Evolutionary conservation across 2,888 invertebrate species (phyloP).

Genomic region (Girardia tigrina): DNA sequence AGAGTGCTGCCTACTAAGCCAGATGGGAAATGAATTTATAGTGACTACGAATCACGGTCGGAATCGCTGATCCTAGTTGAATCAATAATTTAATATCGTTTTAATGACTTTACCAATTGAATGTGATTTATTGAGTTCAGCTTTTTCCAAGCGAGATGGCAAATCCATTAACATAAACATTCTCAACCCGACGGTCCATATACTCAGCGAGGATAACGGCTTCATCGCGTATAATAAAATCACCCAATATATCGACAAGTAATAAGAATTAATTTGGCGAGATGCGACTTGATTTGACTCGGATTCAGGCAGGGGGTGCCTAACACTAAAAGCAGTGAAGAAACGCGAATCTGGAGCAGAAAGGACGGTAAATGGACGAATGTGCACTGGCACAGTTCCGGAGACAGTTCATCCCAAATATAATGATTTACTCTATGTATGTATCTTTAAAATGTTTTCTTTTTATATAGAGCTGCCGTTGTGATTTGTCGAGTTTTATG

Average conservation of each 20-base stretch:
- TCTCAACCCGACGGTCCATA: slow-evolving; percentile 89
- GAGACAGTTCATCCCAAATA: not conserved
- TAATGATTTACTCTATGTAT: not conserved
- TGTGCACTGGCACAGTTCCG: slow-evolving; percentile 90
- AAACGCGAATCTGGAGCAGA: slow-evolving; percentile 96
- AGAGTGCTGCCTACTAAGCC: too few species aligned
- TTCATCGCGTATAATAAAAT: slow-evolving; percentile 94
- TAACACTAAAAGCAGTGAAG: slow-evolving; percentile 87
- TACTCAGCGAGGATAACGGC: slow-evolving; percentile 92
- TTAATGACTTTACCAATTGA: too few species aligned
- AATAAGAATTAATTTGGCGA: slow-evolving; percentile 45
- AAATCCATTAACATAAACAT: slow-evolving; percentile 86
- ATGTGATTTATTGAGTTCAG: too few species aligned
- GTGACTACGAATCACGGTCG: too few species aligned
- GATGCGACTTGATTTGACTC: not conserved
- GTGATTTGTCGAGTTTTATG: too few species aligned
- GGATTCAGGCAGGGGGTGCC: slow-evolving; percentile 55
- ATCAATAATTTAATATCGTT: too few species aligned
- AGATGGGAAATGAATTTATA: too few species aligned
- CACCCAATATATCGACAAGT: slow-evolving; percentile 61
- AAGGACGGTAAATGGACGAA: slow-evolving; percentile 96
- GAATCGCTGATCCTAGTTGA: too few species aligned
- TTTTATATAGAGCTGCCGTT: too few species aligned
- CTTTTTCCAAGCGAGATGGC: slow-evolving; percentile 70
- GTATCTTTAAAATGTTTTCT: too few species aligned